Percentiles rank a stretch among this genome's conserved stretches.
Evolutionary conservation across 2,888 invertebrate genomes (phyloP).

Genomic region (Conistra vaccinii): DNA sequence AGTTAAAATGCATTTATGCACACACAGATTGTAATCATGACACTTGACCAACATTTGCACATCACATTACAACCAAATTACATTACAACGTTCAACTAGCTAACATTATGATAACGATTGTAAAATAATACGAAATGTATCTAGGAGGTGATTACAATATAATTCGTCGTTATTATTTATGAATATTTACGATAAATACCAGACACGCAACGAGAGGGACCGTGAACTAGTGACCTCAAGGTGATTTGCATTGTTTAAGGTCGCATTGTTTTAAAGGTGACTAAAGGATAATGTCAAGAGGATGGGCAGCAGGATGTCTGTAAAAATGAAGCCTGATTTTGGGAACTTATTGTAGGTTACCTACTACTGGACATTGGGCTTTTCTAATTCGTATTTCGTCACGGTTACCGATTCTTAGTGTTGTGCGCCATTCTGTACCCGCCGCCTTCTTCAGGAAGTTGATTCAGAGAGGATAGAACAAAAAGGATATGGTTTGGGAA

Average conservation of each 20-base stretch:
- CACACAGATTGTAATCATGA: conserved; percentile 1
- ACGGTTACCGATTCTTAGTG: neutral
- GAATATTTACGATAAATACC: conserved; percentile 54
- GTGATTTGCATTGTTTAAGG: conserved; percentile 49
- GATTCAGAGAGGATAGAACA: neutral
- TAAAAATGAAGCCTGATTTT: neutral
- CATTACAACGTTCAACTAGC: conserved; percentile 10
- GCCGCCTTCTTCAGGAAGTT: neutral
- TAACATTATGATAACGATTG: conserved; percentile 21
- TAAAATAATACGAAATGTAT: conserved; percentile 40
- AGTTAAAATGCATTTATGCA: conserved; percentile 20
- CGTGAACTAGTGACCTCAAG: conserved; percentile 52
- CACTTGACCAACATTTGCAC: conserved; percentile 22
- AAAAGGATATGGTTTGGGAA: neutral
- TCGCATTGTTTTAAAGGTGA: conserved; percentile 43
- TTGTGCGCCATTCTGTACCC: neutral
- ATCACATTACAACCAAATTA: conserved; percentile 23
- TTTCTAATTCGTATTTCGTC: neutral
- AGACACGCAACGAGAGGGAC: conserved; percentile 22
- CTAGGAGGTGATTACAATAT: conserved; percentile 42
- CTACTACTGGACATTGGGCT: neutral
- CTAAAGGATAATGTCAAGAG: conserved; percentile 25
- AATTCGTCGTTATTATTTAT: conserved; percentile 51
- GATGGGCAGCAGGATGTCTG: neutral
- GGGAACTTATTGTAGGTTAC: neutral